Evolutionary conservation across 2,113 vertebrate species (phyloP).

Genomic region (Hippocampus comes): DNA sequence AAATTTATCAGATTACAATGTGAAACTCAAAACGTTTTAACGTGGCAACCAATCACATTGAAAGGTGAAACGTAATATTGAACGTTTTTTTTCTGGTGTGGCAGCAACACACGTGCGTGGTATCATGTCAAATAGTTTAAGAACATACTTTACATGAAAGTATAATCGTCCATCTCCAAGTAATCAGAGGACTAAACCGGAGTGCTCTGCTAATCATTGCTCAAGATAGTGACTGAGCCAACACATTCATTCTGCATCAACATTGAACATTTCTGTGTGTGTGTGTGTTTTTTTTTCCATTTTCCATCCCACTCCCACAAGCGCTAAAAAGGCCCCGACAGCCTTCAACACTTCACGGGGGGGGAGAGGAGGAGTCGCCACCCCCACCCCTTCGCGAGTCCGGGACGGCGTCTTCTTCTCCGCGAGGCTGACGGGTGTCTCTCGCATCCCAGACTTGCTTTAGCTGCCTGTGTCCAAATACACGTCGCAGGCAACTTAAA

Average conservation of each 20-base stretch:
- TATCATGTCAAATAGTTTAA: too few species aligned
- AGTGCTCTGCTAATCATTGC: slow-evolving; percentile 2
- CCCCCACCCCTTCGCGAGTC: not conserved
- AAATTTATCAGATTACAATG: too few species aligned
- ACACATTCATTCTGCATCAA: not conserved
- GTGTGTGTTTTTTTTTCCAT: not conserved
- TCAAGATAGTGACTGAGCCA: slow-evolving; percentile 14
- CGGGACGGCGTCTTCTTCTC: not conserved
- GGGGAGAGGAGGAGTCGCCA: not conserved
- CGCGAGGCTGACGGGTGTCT: slow-evolving; percentile 22
- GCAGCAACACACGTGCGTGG: too few species aligned
- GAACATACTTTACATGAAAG: too few species aligned
- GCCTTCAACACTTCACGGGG: too few species aligned
- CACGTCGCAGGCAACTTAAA: slow-evolving; percentile 90
- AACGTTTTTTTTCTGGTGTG: too few species aligned
- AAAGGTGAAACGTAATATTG: too few species aligned
- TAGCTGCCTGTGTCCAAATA: slow-evolving; percentile 88
- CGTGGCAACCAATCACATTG: too few species aligned
- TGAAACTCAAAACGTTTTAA: too few species aligned
- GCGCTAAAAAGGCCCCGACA: not conserved
- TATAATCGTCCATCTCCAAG: too few species aligned
- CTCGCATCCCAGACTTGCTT: slow-evolving; percentile 89
- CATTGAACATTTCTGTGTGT: not conserved
- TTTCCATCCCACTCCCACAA: too few species aligned
- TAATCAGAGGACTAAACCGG: too few species aligned